Conservation (phyloP, 2,797 vertebrate species). For the Brotula barbata region DNA sequence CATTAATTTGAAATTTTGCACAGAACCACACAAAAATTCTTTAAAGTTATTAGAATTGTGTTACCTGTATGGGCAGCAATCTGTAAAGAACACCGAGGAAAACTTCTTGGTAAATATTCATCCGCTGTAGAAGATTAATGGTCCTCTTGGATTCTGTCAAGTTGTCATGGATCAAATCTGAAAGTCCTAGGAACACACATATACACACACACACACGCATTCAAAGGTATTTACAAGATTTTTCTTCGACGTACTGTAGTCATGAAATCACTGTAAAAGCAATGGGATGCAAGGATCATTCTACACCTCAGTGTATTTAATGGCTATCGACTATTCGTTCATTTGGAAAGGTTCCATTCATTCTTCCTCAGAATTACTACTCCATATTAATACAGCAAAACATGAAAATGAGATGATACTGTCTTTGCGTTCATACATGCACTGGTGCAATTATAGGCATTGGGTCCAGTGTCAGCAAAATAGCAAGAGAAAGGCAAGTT, state of each 20-base stretch:
- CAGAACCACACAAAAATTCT: background rate
- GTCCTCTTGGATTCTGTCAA: conserved; percentile 95
- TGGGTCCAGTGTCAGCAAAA: conserved; percentile 21
- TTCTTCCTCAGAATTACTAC: too few species aligned
- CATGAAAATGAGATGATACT: too few species aligned
- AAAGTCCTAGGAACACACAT: conserved; percentile 80
- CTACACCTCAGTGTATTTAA: too few species aligned
- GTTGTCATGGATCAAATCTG: conserved; percentile 93
- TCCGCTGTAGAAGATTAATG: conserved; percentile 95
- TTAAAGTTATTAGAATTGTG: too few species aligned
- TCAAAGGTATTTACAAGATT: too few species aligned
- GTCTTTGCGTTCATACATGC: background rate
- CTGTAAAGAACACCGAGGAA: conserved; percentile 92
- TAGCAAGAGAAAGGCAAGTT: conserved; percentile 28
- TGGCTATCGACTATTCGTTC: too few species aligned
- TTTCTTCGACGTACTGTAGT: too few species aligned
- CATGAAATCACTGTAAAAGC: too few species aligned
- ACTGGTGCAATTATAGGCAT: conserved; percentile 10
- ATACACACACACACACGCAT: conserved; percentile 46
- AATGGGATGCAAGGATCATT: too few species aligned
- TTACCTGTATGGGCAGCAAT: conserved; percentile 90
- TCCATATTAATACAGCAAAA: too few species aligned
- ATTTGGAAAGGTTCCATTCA: too few species aligned
- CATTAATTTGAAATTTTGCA: conserved; percentile 2
- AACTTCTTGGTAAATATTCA: conserved; percentile 99